A percentile compares a stretch with the other conserved stretches of the same genome.
phyloP scores from a whole-genome alignment of 2,113 vertebrate species.

The Sinocyclocheilus anshuiensis region DNA sequence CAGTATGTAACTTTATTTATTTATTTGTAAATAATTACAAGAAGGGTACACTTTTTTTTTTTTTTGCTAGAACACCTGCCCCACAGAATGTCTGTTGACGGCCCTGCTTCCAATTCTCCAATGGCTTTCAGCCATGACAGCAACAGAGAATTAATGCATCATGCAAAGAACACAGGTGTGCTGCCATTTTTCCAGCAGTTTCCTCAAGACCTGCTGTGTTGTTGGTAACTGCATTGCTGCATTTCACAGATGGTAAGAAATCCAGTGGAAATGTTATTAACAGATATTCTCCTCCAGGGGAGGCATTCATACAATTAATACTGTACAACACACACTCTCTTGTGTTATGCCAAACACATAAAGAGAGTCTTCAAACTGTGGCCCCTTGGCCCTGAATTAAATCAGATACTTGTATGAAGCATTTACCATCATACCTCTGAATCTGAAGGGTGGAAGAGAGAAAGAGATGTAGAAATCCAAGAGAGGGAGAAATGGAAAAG shows the following conservation, averaged over 20 bases:
- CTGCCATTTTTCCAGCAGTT: not conserved
- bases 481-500: not conserved
- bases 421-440: conserved; percentile 27
- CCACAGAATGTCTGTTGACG: not conserved
- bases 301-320: conserved; percentile 38
- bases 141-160: conserved; percentile 2
- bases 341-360: conserved; percentile 47
- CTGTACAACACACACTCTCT: conserved; percentile 14
- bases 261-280: not conserved
- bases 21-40: too few species aligned
- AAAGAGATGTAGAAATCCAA: not conserved
- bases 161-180: not conserved
- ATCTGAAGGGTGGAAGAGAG: conserved; percentile 19
- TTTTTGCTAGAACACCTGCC: too few species aligned
- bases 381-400: conserved; percentile 47
- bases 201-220: not conserved
- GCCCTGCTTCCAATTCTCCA: not conserved
- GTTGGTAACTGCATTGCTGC: conserved; percentile 9
- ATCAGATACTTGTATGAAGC: conserved; percentile 37
- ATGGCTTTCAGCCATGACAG: not conserved
- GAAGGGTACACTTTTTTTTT: too few species aligned
- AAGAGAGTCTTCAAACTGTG: conserved; percentile 39
- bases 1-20: too few species aligned
- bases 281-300: not conserved
- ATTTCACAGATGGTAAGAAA: conserved; percentile 23